Percentiles rank a stretch among this genome's conserved stretches.
phyloP scores from a whole-genome alignment of 2,797 vertebrate species.

The Poecilia velifera region DNA sequence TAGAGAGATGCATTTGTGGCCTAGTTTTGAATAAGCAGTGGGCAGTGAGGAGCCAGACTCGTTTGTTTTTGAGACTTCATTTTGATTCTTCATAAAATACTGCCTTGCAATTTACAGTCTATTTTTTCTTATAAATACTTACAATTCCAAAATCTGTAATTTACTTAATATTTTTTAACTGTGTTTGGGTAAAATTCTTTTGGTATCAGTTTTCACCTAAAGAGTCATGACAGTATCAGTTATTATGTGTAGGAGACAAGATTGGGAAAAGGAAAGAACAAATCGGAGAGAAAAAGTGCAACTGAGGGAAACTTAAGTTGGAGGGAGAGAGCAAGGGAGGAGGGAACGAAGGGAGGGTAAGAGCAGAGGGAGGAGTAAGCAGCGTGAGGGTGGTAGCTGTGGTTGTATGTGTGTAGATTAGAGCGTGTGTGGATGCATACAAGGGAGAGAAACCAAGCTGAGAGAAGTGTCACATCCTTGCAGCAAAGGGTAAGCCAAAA shows the following conservation, averaged over 20 bases:
- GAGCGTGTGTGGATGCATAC: conserved; percentile 41
- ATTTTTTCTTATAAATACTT: conserved; percentile 23
- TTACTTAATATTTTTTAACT: conserved; percentile 45
- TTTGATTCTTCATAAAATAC: background rate
- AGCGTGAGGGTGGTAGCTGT: conserved; percentile 45
- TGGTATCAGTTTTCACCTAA: conserved; percentile 36
- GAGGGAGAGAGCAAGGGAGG: conserved; percentile 10
- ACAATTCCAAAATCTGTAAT: conserved; percentile 26
- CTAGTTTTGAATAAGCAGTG: background rate
- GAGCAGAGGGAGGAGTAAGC: conserved; percentile 61
- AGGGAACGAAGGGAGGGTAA: conserved; percentile 25
- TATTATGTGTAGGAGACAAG: conserved; percentile 29
- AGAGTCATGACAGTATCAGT: conserved; percentile 17
- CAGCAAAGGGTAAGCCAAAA: conserved; percentile 63
- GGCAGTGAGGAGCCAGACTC: background rate
- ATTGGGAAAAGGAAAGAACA: conserved; percentile 32
- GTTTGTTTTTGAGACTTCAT: background rate
- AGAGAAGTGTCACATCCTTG: conserved; percentile 53
- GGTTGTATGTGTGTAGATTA: conserved; percentile 43
- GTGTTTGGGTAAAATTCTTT: conserved; percentile 21
- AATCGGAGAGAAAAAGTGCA: conserved; percentile 34
- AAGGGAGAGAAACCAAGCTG: conserved; percentile 36
- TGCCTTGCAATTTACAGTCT: background rate
- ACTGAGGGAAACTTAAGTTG: background rate
- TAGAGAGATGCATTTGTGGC: background rate